Base-by-base conservation (phyloP, 2,888 invertebrate genomes). In the Zhuqinia jingwanae region DNA sequence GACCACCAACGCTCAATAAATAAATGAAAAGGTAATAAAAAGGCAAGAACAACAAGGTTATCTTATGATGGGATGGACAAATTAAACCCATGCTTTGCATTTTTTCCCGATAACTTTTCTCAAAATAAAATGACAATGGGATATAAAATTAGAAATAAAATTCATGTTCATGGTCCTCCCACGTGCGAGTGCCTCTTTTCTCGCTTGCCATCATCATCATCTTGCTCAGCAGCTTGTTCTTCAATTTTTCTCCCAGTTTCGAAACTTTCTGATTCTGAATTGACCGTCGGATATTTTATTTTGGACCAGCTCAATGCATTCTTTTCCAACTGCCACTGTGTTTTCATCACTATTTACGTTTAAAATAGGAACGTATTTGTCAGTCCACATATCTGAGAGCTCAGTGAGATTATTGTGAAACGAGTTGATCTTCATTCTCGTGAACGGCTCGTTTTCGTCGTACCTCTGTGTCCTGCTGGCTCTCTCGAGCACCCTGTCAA, bases 391-490 rank as follows among this genome's bases (percentile, higher is more conserved):
- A 25, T 63, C 8, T 2, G 63, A 11, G 15, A 63, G 30, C 0
- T 30, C 8, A 1, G 36, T 13, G n/a, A 53, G 3, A 36, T 77
- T 3, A 1, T 30, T 30, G 30, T 30, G 20, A 10, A 42, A 68
- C 8, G 20, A 20, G 11, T 8, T 20, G 10, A 68, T 42, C 15
- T 45, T 42, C 45, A 68, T 17, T 20, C 20, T 68, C 2, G 42
- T 36, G 11, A 68, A 68, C 45, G 68, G 63, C 27, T 78, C 78
- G 47, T 78, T 78, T 11, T 78, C 78, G 47, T 78, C 78, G 27
- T 58, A 47, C 3, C 78, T 36, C 22, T 78, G 78, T 1, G 13
- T 10, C n/a, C n/a, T 10, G 3, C 22, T 20, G 5, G 78, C 78
- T 63, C 78, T 60, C 2, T 30, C 20, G 0, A 78, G 1, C 0